Base-by-base conservation (phyloP, 1,140 invertebrate species). In the Vanessa atalanta region DNA sequence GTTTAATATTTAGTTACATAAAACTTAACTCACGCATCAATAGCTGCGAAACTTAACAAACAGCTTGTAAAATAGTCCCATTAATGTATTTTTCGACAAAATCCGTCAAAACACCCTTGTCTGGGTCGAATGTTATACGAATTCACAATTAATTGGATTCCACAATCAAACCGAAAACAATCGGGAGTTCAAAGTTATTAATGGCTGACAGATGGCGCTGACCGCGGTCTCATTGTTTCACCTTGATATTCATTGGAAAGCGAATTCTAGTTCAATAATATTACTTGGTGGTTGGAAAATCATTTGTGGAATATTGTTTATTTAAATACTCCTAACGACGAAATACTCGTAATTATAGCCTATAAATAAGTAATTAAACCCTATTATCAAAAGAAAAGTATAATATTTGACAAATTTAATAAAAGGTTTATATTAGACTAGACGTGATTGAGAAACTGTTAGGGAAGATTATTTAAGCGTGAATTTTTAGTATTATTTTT, bases 161-260 rank as follows among this genome's bases (percentile, higher is more conserved):
- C 55, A 74, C 26, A 60, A 65, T 72, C 51, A 66, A 79, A 79
- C 37, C 37, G 77, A 70, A 76, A 77, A 79, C 78, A 74, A 79
- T 78, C 47, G 67, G 61, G 70, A 16, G 65, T 75, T 64, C 51
- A 79, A 82, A 77, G 74, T 78, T 76, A 81, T 80, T 81, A 81
- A 77, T 80, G 64, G 53, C 15, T 66, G 65, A 57, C 73, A 78
- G 79, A 75, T 76, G 77, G 75, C 78, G 67, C 47, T 79, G 76
- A 78, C 78, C 78, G 75, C 73, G 57, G 13, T 64, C 16, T 67
- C 75, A 72, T 77, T 75, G 72, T 75, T 71, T 20, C 68, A 60
- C 47, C 43, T 60, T 7, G 16, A 37, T 26, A 57, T 69, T 63
- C 66, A 60, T 60, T 60, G 51, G 20, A 47, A 60, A 8, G 23